A percentile compares a stretch with the other conserved stretches of the same genome.
phyloP scores from a whole-genome alignment of 2,888 invertebrate genomes.

The Schrankia costaestrigalis region DNA sequence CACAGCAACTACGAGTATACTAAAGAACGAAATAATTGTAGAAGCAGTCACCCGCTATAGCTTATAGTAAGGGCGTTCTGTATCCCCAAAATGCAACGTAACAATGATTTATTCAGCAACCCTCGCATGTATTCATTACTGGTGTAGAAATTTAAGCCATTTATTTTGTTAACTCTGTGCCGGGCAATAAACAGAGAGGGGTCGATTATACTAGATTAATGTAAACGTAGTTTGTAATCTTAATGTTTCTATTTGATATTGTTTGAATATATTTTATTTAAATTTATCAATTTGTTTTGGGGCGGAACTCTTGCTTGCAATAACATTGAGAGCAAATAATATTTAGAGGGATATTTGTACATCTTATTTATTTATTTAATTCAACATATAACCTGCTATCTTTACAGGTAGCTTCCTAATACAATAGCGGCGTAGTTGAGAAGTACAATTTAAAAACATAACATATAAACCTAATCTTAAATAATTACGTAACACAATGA shows the following conservation, averaged over 20 bases:
- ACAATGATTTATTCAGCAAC: conserved; percentile 75
- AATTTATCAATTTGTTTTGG: not conserved
- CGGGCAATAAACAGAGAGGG: conserved; percentile 69
- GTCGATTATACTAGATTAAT: conserved; percentile 50
- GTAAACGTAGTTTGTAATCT: conserved; percentile 57
- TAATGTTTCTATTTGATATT: conserved; percentile 42
- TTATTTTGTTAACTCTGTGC: conserved; percentile 78
- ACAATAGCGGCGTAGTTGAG: no score
- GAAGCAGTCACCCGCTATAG: conserved; percentile 13
- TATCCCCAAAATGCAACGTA: conserved; percentile 71
- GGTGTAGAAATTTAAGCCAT: conserved; percentile 81
- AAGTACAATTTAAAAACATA: no score
- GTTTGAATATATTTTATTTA: conserved; percentile 7
- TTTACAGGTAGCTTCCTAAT: no score
- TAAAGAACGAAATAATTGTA: no score
- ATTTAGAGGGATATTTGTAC: no score
- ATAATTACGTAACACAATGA: no score
- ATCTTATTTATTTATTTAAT: no score
- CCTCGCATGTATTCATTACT: conserved; percentile 78
- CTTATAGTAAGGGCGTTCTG: conserved; percentile 16
- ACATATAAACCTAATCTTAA: no score
- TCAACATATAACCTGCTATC: no score
- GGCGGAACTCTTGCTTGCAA: no score
- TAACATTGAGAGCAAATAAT: no score
- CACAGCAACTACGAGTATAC: no score